Evolutionary conservation across 2,113 vertebrate genomes (phyloP).

Genomic region (Syngnathoides biaculeatus): DNA sequence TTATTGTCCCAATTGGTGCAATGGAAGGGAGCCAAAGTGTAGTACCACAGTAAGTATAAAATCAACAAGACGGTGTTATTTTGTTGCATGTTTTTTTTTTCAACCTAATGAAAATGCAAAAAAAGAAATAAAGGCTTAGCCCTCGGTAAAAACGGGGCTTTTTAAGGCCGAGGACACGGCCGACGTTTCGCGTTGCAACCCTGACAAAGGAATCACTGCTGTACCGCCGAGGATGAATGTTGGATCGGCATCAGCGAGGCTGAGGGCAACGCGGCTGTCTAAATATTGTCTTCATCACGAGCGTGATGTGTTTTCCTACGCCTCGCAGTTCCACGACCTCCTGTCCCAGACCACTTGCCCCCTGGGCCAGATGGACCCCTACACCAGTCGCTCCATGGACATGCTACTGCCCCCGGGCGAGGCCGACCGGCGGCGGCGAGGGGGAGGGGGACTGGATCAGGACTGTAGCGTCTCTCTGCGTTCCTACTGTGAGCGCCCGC

Average conservation of each 20-base stretch:
- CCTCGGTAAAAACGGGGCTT: background rate
- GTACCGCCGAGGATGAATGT: constrained; percentile 41
- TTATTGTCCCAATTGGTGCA: no score
- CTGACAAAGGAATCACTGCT: constrained; percentile 8
- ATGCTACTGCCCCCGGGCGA: constrained; percentile 82
- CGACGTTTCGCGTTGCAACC: background rate
- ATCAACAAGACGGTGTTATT: no score
- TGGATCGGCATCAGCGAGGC: constrained; percentile 36
- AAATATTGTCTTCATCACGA: constrained; percentile 33
- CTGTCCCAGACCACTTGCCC: constrained; percentile 82
- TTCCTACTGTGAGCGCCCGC: constrained; percentile 74
- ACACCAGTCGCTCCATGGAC: constrained; percentile 84
- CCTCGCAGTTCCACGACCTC: constrained; percentile 87
- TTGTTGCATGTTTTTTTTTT: background rate
- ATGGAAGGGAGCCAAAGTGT: no score
- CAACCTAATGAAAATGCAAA: background rate
- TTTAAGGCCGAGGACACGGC: background rate
- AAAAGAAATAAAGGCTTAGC: background rate
- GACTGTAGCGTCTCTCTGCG: constrained; percentile 72
- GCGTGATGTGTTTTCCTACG: constrained; percentile 7
- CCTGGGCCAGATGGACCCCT: constrained; percentile 84
- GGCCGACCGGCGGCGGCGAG: constrained; percentile 71
- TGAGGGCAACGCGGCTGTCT: constrained; percentile 23
- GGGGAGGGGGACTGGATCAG: constrained; percentile 55
- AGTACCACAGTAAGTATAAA: no score